Conservation (phyloP, 1,140 invertebrate genomes). For the Sweltsa coloradensis region DNA sequence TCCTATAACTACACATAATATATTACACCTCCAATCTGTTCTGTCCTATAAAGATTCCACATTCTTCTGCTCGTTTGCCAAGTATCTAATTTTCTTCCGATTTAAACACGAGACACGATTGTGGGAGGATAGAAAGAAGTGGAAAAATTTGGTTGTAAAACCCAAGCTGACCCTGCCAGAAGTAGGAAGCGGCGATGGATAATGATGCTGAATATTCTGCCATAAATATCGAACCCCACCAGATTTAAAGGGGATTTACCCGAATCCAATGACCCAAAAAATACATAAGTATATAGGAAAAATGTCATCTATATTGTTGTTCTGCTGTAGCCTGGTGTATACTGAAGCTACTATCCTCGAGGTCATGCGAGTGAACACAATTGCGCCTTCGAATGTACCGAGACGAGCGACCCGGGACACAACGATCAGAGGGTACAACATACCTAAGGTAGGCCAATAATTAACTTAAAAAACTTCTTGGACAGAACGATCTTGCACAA, state of each 20-base stretch:
- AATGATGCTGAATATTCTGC: no score
- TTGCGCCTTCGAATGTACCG: constrained; percentile 33
- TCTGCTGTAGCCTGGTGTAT: constrained; percentile 34
- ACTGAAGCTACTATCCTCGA: constrained; percentile 35
- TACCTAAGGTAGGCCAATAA: no score
- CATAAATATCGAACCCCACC: neutral
- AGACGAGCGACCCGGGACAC: constrained; percentile 26
- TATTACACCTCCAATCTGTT: no score
- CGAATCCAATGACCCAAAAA: constrained; percentile 1
- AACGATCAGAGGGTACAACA: no score
- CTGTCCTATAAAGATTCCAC: no score
- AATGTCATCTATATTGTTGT: neutral
- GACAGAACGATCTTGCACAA: no score
- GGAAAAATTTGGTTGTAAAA: neutral
- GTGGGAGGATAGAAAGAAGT: no score
- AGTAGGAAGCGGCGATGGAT: no score
- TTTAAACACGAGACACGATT: no score
- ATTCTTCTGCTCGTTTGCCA: no score
- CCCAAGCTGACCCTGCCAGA: neutral
- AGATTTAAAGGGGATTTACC: neutral
- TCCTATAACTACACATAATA: constrained; percentile 1
- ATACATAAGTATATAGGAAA: neutral
- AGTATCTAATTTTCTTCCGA: no score
- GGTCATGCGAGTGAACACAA: constrained; percentile 31
- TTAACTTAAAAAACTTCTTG: no score